Conservation (phyloP, 2,113 vertebrate genomes). For the Vidua macroura region DNA sequence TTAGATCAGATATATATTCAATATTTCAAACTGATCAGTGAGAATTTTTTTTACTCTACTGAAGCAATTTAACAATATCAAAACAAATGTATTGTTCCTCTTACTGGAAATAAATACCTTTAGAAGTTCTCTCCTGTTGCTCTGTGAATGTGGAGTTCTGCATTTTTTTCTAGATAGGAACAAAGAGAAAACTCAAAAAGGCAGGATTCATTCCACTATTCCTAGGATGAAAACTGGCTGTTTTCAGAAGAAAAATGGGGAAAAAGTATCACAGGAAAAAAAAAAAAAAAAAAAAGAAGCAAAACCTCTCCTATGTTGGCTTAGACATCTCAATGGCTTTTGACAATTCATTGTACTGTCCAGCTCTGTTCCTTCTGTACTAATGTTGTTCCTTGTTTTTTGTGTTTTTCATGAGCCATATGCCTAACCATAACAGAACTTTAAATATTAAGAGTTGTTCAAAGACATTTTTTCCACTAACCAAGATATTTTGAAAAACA, state of each 20-base stretch:
- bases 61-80: not conserved
- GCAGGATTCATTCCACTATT: not conserved
- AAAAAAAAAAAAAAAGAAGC: not conserved
- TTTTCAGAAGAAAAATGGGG: not conserved
- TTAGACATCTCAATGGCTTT: not conserved
- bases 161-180: not conserved
- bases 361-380: not conserved
- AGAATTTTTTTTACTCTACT: not conserved
- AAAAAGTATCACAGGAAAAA: not conserved
- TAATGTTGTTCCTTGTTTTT: not conserved
- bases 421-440: not conserved
- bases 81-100: not conserved
- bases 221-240: not conserved
- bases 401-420: not conserved
- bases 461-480: not conserved
- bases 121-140: not conserved
- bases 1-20: not conserved
- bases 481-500: not conserved
- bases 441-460: not conserved
- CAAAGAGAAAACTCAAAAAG: not conserved
- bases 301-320: not conserved
- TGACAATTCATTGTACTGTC: not conserved
- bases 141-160: not conserved
- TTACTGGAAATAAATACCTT: not conserved
- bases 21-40: not conserved